Conservation (phyloP, 2,888 invertebrate genomes). For the Lycocerus yunnanus region DNA sequence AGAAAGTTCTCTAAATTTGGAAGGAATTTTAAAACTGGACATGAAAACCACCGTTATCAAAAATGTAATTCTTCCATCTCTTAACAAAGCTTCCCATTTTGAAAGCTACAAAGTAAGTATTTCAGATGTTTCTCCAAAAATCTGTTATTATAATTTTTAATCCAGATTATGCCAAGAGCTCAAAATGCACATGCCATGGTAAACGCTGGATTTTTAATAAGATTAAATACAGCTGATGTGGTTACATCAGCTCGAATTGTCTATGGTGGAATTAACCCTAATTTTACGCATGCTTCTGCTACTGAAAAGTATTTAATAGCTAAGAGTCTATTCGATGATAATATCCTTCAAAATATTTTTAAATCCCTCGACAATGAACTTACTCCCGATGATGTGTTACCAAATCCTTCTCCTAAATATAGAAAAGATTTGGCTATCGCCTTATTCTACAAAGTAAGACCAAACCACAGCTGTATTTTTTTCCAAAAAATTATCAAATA, state of each 20-base stretch:
- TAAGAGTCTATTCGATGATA: constrained; percentile 50
- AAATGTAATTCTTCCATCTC: constrained; percentile 57
- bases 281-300: constrained; percentile 57
- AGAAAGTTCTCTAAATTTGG: not conserved
- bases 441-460: constrained; percentile 77
- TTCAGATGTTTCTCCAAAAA: too few relatives aligned
- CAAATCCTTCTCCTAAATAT: constrained; percentile 70
- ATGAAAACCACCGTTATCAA: constrained; percentile 58
- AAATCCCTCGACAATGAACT: constrained; percentile 62
- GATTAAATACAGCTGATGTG: constrained; percentile 56
- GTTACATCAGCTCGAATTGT: constrained; percentile 61
- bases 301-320: constrained; percentile 57
- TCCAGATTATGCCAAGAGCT: constrained; percentile 70
- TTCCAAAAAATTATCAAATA: too few relatives aligned
- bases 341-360: constrained; percentile 55
- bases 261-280: constrained; percentile 65
- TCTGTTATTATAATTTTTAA: too few relatives aligned
- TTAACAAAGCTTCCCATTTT: constrained; percentile 50
- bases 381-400: constrained; percentile 63
- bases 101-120: constrained; percentile 48
- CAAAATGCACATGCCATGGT: constrained; percentile 76
- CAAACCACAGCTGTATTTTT: too few relatives aligned
- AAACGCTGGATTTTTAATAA: constrained; percentile 71
- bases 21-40: constrained; percentile 54
- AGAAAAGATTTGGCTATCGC: constrained; percentile 72